Evolutionary conservation across 2,797 vertebrate species (phyloP).

Genomic region (Acomys russatus): DNA sequence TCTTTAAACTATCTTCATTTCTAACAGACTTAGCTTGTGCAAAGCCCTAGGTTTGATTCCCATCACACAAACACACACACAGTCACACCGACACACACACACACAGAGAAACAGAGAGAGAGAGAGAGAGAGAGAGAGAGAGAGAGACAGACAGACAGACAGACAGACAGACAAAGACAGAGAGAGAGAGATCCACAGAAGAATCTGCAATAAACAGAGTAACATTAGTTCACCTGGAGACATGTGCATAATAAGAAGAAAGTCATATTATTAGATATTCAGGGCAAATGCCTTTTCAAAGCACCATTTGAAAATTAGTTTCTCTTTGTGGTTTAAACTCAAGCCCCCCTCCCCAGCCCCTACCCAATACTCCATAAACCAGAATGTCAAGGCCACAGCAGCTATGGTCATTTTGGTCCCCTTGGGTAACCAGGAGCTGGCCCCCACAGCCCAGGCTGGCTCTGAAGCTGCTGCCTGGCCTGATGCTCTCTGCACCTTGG

Average conservation of each 20-base stretch:
- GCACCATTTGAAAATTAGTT: constrained; percentile 27
- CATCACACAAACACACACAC: not conserved
- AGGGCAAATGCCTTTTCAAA: constrained; percentile 21
- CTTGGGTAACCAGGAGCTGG: fast-evolving
- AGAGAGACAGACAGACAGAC: too few relatives aligned
- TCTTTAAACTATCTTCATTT: not conserved
- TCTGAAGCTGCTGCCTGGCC: not conserved
- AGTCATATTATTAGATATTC: not conserved
- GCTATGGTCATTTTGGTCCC: not conserved
- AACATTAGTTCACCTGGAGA: not conserved
- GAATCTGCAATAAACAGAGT: not conserved
- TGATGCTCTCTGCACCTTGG: not conserved
- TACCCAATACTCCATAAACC: not conserved
- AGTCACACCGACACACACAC: not conserved
- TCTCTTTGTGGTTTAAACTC: not conserved
- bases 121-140: too few relatives aligned
- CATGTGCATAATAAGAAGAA: not conserved
- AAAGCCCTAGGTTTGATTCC: not conserved
- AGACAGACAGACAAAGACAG: too few relatives aligned
- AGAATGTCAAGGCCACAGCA: not conserved
- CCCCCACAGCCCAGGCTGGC: not conserved
- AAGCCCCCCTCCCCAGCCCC: fast-evolving
- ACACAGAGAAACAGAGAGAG: too few relatives aligned
- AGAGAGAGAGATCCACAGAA: not conserved
- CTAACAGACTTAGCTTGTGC: not conserved